These are phyloP conservation scores for Sussaba pulchella DNA, from an alignment of 2,888 invertebrate genomes.

Conservation along the genomic window DNA sequence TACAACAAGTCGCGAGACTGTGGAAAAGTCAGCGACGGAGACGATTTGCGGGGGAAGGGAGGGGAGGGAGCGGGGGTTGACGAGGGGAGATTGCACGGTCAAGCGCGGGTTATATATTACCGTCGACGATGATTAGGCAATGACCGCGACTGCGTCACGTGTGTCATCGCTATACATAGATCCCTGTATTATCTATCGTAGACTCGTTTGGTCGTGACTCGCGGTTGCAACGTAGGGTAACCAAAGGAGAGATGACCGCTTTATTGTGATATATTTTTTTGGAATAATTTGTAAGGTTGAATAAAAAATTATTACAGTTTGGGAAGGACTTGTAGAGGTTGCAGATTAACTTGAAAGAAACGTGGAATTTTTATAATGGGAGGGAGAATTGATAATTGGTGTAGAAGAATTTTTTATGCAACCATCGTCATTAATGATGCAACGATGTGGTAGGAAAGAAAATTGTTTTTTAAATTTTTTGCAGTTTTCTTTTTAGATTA, in stretches of 20 bases:
- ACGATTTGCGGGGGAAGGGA: conserved; percentile 19
- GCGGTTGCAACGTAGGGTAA: conserved; percentile 8
- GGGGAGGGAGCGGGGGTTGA: neutral
- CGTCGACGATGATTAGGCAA: conserved; percentile 67
- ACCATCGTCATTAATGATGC: too few relatives aligned
- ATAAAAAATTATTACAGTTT: too few relatives aligned
- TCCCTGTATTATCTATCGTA: conserved; percentile 23
- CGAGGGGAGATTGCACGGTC: conserved; percentile 33
- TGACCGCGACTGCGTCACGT: conserved; percentile 60
- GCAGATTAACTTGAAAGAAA: too few relatives aligned
- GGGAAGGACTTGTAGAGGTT: too few relatives aligned
- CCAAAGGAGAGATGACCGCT: neutral
- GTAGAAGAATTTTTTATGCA: too few relatives aligned
- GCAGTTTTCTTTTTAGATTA: neutral
- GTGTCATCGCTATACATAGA: conserved; percentile 74
- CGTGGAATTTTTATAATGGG: too few relatives aligned
- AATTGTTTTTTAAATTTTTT: too few relatives aligned
- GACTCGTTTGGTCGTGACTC: conserved; percentile 17
- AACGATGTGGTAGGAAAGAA: too few relatives aligned
- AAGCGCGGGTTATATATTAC: conserved; percentile 36
- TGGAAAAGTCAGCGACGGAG: conserved; percentile 22
- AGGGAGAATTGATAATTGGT: too few relatives aligned
- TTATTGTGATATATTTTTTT: too few relatives aligned
- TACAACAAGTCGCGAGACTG: neutral
- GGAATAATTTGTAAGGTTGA: too few relatives aligned